phyloP scores from a whole-genome alignment of 2,797 vertebrate genomes.

The Dicrostonyx torquatus region DNA sequence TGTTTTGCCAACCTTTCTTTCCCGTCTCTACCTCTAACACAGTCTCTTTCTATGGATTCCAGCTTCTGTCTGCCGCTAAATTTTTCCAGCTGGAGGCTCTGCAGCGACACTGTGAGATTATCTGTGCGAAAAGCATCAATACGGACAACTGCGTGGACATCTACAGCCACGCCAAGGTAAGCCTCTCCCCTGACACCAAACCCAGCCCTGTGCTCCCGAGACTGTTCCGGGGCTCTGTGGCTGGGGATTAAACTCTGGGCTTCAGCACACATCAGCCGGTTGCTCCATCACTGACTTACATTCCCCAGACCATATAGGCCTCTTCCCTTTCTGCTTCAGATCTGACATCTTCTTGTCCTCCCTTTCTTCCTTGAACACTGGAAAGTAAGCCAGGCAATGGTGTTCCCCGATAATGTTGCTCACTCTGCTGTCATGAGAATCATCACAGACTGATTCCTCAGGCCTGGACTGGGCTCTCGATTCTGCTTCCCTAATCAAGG shows the following conservation, averaged over 20 bases:
- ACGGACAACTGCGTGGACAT: constrained; percentile 98
- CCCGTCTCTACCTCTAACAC: constrained; percentile 67
- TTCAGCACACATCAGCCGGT: background rate
- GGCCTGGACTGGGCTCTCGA: background rate
- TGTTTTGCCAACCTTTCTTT: accelerated
- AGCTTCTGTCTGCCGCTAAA: constrained; percentile 98
- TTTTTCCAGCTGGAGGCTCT: constrained; percentile 99
- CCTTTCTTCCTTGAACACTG: background rate
- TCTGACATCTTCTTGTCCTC: background rate
- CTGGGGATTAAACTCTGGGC: background rate
- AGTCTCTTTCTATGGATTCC: constrained; percentile 69
- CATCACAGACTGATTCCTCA: background rate
- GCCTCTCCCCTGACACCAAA: background rate
- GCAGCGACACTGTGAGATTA: constrained; percentile 99
- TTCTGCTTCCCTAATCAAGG: background rate
- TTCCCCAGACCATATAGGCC: background rate
- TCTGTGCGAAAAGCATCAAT: constrained; percentile 98
- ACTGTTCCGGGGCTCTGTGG: background rate
- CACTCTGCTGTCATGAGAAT: accelerated
- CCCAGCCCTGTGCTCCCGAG: background rate
- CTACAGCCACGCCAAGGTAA: constrained; percentile 98
- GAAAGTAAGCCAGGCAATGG: background rate
- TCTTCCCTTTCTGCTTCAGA: background rate
- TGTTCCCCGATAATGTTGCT: background rate
- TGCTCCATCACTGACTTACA: background rate